Conservation (phyloP, 1,140 invertebrate genomes). For the Melanaphis sacchari region DNA sequence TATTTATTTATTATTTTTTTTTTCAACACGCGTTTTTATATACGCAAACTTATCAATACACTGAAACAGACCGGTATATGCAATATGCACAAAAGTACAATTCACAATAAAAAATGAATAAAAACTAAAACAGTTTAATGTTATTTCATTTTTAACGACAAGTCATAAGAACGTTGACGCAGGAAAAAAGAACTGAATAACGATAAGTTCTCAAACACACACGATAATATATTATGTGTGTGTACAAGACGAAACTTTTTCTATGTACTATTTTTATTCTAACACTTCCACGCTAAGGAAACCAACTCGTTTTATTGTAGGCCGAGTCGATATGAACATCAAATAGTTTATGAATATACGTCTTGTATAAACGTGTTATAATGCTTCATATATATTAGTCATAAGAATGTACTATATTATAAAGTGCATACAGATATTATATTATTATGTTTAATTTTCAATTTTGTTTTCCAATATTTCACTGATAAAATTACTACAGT, state of each 20-base stretch:
- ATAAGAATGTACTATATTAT: not conserved
- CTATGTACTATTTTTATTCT: not conserved
- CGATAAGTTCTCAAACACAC: not conserved
- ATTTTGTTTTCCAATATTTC: not conserved
- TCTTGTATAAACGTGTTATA: not conserved
- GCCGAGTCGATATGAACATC: not conserved
- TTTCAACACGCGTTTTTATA: not conserved
- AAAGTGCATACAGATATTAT: not conserved
- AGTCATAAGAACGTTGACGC: not conserved
- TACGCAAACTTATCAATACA: not conserved
- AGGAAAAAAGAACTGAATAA: not conserved
- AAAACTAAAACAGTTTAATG: not conserved
- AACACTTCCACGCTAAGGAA: not conserved
- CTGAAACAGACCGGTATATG: not conserved
- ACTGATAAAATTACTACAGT: not conserved
- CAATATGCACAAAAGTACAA: not conserved
- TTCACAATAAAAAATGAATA: conserved; percentile 12
- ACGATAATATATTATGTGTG: not conserved
- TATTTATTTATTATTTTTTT: not conserved
- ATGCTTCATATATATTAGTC: not conserved
- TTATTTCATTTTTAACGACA: conserved; percentile 30
- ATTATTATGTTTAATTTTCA: not conserved
- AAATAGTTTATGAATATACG: conserved; percentile 1
- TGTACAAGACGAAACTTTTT: not conserved
- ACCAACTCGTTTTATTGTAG: not conserved